Evolutionary conservation across 1,140 invertebrate genomes (phyloP).

Genomic region (Neuroterus valhalla): DNA sequence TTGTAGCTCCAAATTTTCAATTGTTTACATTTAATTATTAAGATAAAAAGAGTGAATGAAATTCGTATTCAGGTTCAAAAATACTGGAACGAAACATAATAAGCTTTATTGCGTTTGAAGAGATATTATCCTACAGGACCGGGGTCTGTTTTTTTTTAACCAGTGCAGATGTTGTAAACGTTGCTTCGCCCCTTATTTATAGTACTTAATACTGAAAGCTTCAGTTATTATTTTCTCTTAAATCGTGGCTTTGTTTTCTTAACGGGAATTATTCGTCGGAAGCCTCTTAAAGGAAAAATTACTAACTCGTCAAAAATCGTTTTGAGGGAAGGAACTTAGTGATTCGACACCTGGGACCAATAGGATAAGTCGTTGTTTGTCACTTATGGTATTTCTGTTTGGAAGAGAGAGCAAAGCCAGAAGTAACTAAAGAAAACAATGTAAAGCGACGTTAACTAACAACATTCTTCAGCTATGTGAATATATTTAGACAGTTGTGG

Average conservation of each 20-base stretch:
- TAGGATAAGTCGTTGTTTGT: constrained; percentile 53
- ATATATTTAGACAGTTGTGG: no score
- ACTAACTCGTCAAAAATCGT: constrained; percentile 51
- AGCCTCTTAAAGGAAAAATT: constrained; percentile 28
- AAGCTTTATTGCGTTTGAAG: no score
- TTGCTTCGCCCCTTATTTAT: no score
- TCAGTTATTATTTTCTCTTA: constrained; percentile 35
- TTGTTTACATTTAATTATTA: no score
- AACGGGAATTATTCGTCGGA: background rate
- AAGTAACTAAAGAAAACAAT: background rate
- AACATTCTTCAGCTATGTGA: background rate
- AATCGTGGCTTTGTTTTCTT: constrained; percentile 46
- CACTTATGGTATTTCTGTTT: constrained; percentile 52
- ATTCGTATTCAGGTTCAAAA: background rate
- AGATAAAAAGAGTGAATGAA: no score
- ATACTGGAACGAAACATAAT: constrained; percentile 9
- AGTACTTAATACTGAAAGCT: no score
- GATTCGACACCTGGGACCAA: constrained; percentile 54
- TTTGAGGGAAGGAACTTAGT: constrained; percentile 55
- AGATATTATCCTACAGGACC: no score
- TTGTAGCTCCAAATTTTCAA: no score
- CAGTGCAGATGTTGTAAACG: no score
- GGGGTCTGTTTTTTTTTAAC: no score
- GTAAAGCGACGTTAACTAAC: background rate
- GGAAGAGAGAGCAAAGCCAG: constrained; percentile 40